A percentile compares a stretch with the other conserved stretches of the same genome.
Conservation (phyloP, 1,140 invertebrate species). For the Hydropsyche tenuis region DNA sequence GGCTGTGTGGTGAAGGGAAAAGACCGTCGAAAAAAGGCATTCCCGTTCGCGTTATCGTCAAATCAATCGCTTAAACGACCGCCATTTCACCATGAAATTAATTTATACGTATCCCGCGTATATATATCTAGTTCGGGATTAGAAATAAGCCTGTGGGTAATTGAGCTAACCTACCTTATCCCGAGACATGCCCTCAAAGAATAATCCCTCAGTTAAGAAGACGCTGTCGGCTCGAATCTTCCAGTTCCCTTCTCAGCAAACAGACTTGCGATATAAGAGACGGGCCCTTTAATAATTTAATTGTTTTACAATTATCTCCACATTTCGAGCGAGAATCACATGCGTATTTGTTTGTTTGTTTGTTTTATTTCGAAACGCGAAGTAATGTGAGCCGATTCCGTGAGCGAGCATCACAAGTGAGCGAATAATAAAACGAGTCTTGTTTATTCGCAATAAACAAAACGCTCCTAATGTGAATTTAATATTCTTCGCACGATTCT, state of each 20-base stretch:
- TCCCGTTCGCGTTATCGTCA: no score
- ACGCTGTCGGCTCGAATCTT: slow-evolving; percentile 1
- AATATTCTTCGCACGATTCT: slow-evolving; percentile 14
- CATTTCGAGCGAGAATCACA: no score
- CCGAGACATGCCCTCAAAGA: slow-evolving; percentile 3
- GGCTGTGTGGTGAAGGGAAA: no score
- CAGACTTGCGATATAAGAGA: no score
- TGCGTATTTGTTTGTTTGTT: no score
- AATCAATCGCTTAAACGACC: no score
- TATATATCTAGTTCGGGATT: background rate
- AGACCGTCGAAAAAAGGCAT: background rate
- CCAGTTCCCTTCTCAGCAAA: background rate
- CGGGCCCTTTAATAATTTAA: background rate
- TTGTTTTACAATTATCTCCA: no score
- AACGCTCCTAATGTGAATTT: slow-evolving; percentile 15
- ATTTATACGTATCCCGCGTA: no score
- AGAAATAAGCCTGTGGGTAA: slow-evolving; percentile 6
- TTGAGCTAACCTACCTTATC: slow-evolving; percentile 9
- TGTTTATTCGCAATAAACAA: slow-evolving; percentile 7
- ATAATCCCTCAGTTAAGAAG: slow-evolving; percentile 14
- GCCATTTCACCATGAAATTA: no score
- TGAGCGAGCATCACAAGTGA: background rate
- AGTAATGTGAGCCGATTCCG: background rate
- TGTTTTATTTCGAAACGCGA: background rate
- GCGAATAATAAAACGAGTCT: background rate